Conservation (phyloP, 1,140 invertebrate genomes). For the Onthophagus taurus region DNA sequence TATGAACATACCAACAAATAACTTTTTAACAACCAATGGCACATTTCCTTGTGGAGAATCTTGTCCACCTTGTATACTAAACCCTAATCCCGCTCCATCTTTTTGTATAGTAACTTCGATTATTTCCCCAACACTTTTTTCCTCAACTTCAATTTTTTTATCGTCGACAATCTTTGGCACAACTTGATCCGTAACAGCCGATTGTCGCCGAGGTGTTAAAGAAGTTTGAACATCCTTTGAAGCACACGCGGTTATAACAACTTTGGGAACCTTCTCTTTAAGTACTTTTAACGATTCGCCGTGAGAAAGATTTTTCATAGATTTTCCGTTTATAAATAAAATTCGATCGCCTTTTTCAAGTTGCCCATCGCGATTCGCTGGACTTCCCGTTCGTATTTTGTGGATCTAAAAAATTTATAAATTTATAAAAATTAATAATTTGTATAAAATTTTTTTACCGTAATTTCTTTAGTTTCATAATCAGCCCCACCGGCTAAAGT, state of each 20-base stretch:
- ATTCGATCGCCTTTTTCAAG: slow-evolving; percentile 82
- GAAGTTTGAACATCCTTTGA: not conserved
- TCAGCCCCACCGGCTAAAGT: slow-evolving; percentile 79
- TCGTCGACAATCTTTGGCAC: too few relatives aligned
- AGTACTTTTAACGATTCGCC: slow-evolving; percentile 74
- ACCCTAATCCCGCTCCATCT: slow-evolving; percentile 81
- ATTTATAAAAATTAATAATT: slow-evolving; percentile 15
- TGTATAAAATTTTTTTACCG: slow-evolving; percentile 45
- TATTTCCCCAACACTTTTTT: not conserved
- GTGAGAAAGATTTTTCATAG: slow-evolving; percentile 72
- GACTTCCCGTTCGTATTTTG: slow-evolving; percentile 72
- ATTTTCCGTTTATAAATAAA: slow-evolving; percentile 79
- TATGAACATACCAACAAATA: slow-evolving; percentile 71
- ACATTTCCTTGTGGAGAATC: slow-evolving; percentile 80
- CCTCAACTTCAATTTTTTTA: too few relatives aligned
- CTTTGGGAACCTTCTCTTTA: slow-evolving; percentile 4
- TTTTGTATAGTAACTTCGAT: slow-evolving; percentile 61
- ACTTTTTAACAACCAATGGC: slow-evolving; percentile 80
- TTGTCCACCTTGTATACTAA: slow-evolving; percentile 85
- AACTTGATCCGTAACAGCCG: not conserved
- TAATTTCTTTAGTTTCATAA: slow-evolving; percentile 85
- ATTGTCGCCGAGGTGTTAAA: too few relatives aligned
- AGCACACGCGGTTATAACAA: slow-evolving; percentile 5
- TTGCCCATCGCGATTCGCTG: slow-evolving; percentile 74
- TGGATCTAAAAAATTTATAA: slow-evolving; percentile 55